Conservation (phyloP, 2,888 invertebrate species). For the Leptodirus hochenwartii region DNA sequence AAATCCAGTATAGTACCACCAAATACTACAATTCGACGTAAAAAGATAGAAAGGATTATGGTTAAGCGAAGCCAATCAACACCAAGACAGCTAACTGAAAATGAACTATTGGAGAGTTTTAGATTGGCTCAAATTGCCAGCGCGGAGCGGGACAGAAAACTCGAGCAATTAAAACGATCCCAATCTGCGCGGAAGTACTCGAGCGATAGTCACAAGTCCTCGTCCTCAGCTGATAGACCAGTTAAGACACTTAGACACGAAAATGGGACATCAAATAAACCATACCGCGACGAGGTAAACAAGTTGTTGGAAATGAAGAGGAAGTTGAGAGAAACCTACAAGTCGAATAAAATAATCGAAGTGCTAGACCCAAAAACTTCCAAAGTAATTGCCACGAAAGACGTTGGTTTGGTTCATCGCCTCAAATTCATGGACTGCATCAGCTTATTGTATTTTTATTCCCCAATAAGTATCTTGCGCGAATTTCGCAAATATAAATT, state of each 20-base stretch:
- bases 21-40: slow-evolving; percentile 9
- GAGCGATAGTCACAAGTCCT: slow-evolving; percentile 15
- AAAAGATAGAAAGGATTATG: slow-evolving; percentile 12
- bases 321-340: slow-evolving; percentile 8
- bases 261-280: slow-evolving; percentile 16
- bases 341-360: slow-evolving; percentile 22
- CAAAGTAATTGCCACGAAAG: slow-evolving; percentile 19
- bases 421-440: slow-evolving; percentile 16
- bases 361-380: slow-evolving; percentile 22
- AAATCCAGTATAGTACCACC: slow-evolving; percentile 19
- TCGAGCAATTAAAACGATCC: slow-evolving; percentile 20
- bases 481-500: slow-evolving; percentile 40
- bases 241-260: slow-evolving; percentile 17
- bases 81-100: slow-evolving; percentile 33
- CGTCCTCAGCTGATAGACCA: slow-evolving; percentile 11
- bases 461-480: slow-evolving; percentile 27
- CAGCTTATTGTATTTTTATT: slow-evolving; percentile 21
- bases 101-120: slow-evolving; percentile 36
- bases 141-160: slow-evolving; percentile 23
- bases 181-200: slow-evolving; percentile 16
- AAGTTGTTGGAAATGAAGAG: slow-evolving; percentile 18
- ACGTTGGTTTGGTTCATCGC: slow-evolving; percentile 12
- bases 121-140: slow-evolving; percentile 26
- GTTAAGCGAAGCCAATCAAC: slow-evolving; percentile 38
- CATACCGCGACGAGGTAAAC: slow-evolving; percentile 22